Base-by-base conservation (phyloP, 2,113 vertebrate species). In the Hippoglossus stenolepis region DNA sequence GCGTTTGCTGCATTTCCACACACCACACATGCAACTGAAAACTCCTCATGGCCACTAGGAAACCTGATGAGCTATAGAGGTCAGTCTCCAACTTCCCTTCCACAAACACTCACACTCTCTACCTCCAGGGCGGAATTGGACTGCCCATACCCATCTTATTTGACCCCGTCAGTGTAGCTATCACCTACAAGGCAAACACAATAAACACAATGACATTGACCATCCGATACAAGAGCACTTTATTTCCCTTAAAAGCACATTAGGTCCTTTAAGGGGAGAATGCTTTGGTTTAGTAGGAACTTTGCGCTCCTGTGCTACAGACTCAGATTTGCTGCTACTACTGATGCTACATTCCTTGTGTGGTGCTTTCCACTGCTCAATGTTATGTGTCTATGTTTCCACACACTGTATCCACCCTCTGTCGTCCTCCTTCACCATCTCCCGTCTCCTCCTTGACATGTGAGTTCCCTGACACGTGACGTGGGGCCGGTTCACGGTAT, bases 61-160 rank as follows among this genome's bases (percentile, higher is more conserved):
- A 43, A 65, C 8, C 49, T 40, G 79, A 82, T 70, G 83, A 84
- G 80, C 80, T 72, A 40, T 69, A 70, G 76, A 90, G 86, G 88
- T 85, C 83, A 84, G 69, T 45, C 24, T 86, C 64, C 43, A 81
- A 57, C 71, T 64, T 72, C 72, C 53, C 77, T 81, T 69, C 66
- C 79, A 68, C 68, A 85, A 62, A 84, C 78, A 79, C 67, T 70
- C 38, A 11, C 40, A 38, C 64, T 26, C 67, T 56, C 23, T 26
- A 14, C 51, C 81, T 87, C 24, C 47, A 6, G 31, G 81, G 76
- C 35, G 2, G 75, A 88, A 90, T 85, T 82, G 77, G 70, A 85
- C 85, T 88, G 90, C 82, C 90, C 75, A 43, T 80, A 80, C 77
- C 77, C 71, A 89, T 89, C 85, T 84, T 45, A 68, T 76, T 79